Evolutionary conservation across 2,888 invertebrate genomes (phyloP), one percentile per base, ranked within the genome.

Genomic region (Gibbula magus): DNA sequence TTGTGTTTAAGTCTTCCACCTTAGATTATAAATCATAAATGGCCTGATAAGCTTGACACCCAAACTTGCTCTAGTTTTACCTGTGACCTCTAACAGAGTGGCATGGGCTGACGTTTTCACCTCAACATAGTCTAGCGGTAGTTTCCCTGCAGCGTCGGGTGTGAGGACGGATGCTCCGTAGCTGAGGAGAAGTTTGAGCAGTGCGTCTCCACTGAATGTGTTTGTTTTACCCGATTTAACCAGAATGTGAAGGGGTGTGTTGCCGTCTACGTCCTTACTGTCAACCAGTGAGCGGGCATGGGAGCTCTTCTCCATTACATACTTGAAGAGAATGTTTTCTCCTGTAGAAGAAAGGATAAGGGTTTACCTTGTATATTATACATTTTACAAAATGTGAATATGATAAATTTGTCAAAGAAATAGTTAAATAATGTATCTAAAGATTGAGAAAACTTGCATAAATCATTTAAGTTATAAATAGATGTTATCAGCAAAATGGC

Each of bases 111-210:
- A 77, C 29, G 84, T 85, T 4, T 54, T 56, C 13, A 81, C 56
- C 7, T 67, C 70, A 0, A 87, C 78, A 56, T 85, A 86, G 25
- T 86, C 84, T 32, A 85, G 78, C 0, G 87, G 84, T 4, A 53
- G 77, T 35, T 83, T 85, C 10, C 78, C 79, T 4, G 51, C 18
- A 32, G 45, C 79, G 78, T 87, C 86, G 5, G 29, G 77, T 1
- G 84, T 78, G 5, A 51, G 66, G 2, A 79, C 35, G n/a, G 80
- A 81, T 77, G 85, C 85, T 22, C 82, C 80, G 51, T 83, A 66
- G 56, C 83, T 82, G 54, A 86, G 35, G 16, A 87, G 66, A 0
- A 82, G 51, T 7, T 81, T 66, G 0, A 86, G 74, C 0, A 85
- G 22, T 5, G 56, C 56, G 5, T 5, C 56, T 7, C 56, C 56